A percentile compares a stretch with the other conserved stretches of the same genome.
Conservation (phyloP, 2,888 invertebrate species). For the Agrotis ipsilon region DNA sequence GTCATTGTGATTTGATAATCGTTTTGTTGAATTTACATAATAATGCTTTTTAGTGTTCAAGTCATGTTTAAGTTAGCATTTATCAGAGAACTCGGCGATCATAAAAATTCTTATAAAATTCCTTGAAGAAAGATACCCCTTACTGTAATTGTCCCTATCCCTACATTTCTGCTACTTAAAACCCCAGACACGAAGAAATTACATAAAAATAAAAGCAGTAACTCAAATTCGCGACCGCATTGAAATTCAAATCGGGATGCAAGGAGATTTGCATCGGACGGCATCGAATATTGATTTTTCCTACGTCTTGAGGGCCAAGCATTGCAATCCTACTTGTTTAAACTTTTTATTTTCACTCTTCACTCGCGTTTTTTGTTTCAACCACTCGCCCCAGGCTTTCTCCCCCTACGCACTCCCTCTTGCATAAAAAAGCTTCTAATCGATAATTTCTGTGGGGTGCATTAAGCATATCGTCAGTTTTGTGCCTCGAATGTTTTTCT, state of each 20-base stretch:
- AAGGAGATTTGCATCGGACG: constrained; percentile 88
- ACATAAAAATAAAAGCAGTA: constrained; percentile 78
- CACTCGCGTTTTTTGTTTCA: constrained; percentile 91
- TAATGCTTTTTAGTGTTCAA: not conserved
- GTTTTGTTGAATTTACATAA: constrained; percentile 21
- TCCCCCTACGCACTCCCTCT: constrained; percentile 90
- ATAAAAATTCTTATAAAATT: not conserved
- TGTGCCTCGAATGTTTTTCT: constrained; percentile 87
- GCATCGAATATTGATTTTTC: constrained; percentile 90
- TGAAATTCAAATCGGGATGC: constrained; percentile 89
- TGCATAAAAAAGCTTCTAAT: constrained; percentile 92
- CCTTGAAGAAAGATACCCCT: not conserved
- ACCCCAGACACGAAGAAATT: constrained; percentile 69
- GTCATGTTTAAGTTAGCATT: not conserved
- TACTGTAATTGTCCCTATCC: constrained; percentile 16
- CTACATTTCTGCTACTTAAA: constrained; percentile 49
- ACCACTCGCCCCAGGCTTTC: constrained; percentile 86
- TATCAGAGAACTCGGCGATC: not conserved
- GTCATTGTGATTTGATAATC: constrained; percentile 38
- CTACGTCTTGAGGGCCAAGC: constrained; percentile 87
- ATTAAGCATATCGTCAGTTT: constrained; percentile 90
- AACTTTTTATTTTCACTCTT: constrained; percentile 91
- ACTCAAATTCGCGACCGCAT: constrained; percentile 83
- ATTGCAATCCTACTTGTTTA: constrained; percentile 90
- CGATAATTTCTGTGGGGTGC: constrained; percentile 92